Evolutionary conservation across 2,797 vertebrate genomes (phyloP).

Genomic region (Eremophila alpestris): DNA sequence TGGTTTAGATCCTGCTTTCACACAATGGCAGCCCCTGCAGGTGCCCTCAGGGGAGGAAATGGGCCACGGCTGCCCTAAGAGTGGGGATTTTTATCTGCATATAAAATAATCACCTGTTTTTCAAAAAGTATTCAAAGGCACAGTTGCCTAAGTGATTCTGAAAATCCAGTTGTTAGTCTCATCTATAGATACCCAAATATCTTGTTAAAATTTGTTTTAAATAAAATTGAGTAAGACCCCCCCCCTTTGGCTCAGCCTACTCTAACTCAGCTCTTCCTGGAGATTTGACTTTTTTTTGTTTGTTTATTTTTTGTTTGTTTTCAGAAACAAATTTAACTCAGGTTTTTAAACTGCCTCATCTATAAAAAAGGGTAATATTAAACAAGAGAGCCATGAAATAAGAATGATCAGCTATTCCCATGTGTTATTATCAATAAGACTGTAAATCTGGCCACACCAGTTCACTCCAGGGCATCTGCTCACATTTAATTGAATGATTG

Average conservation of each 20-base stretch:
- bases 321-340: conserved; percentile 1
- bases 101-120: background rate
- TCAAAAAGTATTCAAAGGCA: background rate
- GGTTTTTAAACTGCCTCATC: conserved; percentile 6
- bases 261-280: background rate
- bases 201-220: background rate
- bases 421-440: conserved; percentile 51
- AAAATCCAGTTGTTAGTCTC: background rate
- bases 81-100: background rate
- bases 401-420: conserved; percentile 43
- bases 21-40: background rate
- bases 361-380: conserved; percentile 34
- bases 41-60: background rate
- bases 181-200: background rate
- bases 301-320: background rate
- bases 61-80: background rate
- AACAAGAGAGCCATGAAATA: conserved; percentile 42
- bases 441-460: conserved; percentile 35
- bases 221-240: background rate
- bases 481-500: conserved; percentile 61
- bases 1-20: background rate
- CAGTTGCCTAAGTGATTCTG: background rate
- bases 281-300: background rate
- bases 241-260: background rate
- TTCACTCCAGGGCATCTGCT: conserved; percentile 56